Percentiles rank a stretch among this genome's conserved stretches.
These are phyloP conservation scores for Calvadosia cruxmelitensis DNA, from an alignment of 30 jellyfish, hydroid and myxozoan genomes.

Conservation along the genomic window DNA sequence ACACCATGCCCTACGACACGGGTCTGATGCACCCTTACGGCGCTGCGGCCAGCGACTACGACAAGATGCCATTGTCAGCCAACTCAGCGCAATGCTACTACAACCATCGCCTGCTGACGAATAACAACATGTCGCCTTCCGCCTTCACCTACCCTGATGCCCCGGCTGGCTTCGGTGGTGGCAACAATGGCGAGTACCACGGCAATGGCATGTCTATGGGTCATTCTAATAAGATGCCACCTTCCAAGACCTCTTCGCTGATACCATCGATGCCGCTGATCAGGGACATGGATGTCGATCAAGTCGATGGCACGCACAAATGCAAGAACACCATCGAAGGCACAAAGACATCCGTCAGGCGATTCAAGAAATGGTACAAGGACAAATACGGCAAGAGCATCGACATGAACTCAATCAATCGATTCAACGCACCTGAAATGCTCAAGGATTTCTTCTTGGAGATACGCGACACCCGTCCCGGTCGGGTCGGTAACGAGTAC, in stretches of 20 bases:
- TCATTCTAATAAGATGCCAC: not conserved
- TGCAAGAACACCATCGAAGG: constrained; percentile 97
- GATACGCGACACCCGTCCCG: constrained; percentile 96
- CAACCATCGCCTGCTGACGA: not conserved
- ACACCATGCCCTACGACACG: not conserved
- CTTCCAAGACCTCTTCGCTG: not conserved
- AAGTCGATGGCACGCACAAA: constrained; percentile 89
- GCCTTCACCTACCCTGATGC: not conserved
- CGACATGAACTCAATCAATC: constrained; percentile 78
- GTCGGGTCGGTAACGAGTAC: constrained; percentile 92
- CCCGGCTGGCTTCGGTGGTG: not conserved
- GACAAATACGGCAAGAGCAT: constrained; percentile 64
- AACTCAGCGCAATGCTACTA: not conserved
- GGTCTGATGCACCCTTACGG: not conserved
- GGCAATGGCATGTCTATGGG: not conserved
- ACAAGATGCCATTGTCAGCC: not conserved
- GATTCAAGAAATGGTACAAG: constrained; percentile 89
- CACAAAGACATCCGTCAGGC: constrained; percentile 87
- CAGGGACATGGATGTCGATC: constrained; percentile 84
- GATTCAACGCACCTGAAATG: constrained; percentile 88
- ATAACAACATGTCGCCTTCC: not conserved
- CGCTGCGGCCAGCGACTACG: not conserved
- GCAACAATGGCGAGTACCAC: not conserved
- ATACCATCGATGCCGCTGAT: constrained; percentile 37
- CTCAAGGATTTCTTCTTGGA: constrained; percentile 89